Base-by-base conservation (phyloP, 2,888 invertebrate species). In the Horisme vitalbata region DNA sequence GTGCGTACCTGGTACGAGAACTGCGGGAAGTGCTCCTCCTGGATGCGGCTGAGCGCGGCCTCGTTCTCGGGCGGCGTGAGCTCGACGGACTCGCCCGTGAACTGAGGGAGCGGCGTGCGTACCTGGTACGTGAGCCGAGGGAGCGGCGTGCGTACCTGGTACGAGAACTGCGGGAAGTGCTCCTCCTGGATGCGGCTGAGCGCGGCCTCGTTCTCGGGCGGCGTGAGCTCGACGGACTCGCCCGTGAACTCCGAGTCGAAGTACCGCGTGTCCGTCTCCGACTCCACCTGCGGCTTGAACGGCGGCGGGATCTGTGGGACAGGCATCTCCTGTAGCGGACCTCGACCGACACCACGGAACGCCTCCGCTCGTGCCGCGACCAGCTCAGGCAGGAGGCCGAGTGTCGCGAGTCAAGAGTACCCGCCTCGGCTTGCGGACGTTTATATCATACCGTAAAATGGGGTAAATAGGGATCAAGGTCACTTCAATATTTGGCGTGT, bases 191-290 rank as follows among this genome's bases (percentile, higher is more conserved):
- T 93, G 65, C 93, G 92, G 55, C 90, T 91, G 24, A 93, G 83
- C 9, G 86, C 87, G 21, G 74, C 59, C 53, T 83, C 90, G 59
- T 92, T 91, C 77, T 96, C 97, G 13, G 98, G 98, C 45, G 99
- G 99, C 52, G 99, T 99, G 63, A 99, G 91, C 86, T 98, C 96
- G 8, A 99, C 98, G 68, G 97, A 95, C 89, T 99, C 98, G 52
- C 97, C 97, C 2, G 99, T 99, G 91, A 99, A 99, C 91, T 98
- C 98, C 52, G 96, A 95, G 89, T 99, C 99, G 87, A 99, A 99
- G 91, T 99, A 99, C 57, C 87, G 85, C 55, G 99, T 99, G 89
- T 99, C 99, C 34, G 96, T 99, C 75, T 99, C 99, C 28, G 96
- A 96, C 54, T 95, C 95, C 60, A 99, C 98, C 86, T 63, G 69